Evolutionary conservation across 2,888 invertebrate genomes (phyloP).

Genomic region (Eremobia ochroleuca): DNA sequence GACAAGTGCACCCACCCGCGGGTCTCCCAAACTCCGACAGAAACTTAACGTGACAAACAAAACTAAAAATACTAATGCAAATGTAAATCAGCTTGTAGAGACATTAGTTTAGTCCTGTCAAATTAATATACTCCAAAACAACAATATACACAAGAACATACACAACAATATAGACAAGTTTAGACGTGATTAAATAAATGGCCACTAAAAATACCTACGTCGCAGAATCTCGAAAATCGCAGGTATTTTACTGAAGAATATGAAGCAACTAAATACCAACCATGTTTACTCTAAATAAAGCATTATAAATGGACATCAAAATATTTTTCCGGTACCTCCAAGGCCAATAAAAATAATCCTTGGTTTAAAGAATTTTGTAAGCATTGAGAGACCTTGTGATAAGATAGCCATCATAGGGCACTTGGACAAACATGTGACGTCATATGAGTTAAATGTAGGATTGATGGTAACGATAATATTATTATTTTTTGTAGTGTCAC

Average conservation of each 20-base stretch:
- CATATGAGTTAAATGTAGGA: slow-evolving; percentile 51
- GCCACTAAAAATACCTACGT: too few species aligned
- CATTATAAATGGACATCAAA: slow-evolving; percentile 4
- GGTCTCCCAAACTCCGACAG: not conserved
- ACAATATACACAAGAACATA: too few species aligned
- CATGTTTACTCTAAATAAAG: slow-evolving; percentile 4
- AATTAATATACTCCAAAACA: too few species aligned
- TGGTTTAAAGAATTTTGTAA: slow-evolving; percentile 67
- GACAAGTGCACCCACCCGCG: not conserved
- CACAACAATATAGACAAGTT: too few species aligned
- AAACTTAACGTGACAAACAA: too few species aligned
- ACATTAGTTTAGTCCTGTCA: too few species aligned
- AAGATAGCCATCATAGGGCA: slow-evolving; percentile 75
- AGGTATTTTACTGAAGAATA: too few species aligned
- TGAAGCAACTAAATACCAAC: not conserved
- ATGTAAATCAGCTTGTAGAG: not conserved
- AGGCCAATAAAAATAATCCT: slow-evolving; percentile 64
- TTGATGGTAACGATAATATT: slow-evolving; percentile 24
- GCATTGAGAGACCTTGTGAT: slow-evolving; percentile 74
- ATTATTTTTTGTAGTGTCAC: not conserved
- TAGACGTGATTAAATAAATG: too few species aligned
- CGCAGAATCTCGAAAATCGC: too few species aligned
- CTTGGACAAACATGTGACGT: slow-evolving; percentile 74
- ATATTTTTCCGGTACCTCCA: slow-evolving; percentile 37
- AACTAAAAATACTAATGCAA: not conserved